These are phyloP conservation scores for Vulpes lagopus DNA, from an alignment of 2,113 vertebrate genomes.

Conservation along the genomic window DNA sequence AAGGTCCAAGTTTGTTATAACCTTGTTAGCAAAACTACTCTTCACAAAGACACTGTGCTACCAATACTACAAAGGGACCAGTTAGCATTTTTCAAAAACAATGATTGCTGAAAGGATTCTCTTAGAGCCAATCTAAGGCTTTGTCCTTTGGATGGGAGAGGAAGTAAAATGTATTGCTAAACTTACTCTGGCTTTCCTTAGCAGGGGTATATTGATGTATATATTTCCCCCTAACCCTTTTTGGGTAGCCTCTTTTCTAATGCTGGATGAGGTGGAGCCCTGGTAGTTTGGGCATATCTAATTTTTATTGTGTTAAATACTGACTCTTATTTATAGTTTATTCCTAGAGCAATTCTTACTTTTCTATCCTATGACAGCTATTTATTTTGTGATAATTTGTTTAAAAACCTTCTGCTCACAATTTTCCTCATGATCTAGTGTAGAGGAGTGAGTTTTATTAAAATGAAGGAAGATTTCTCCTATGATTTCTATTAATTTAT, in stretches of 20 bases:
- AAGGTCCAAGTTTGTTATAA: conserved; percentile 51
- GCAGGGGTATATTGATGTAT: neutral
- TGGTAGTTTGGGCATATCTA: neutral
- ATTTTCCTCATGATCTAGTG: neutral
- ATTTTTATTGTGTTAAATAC: neutral
- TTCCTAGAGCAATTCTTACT: neutral
- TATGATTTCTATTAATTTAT: conserved; percentile 8
- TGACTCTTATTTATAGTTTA: neutral
- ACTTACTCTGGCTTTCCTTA: neutral
- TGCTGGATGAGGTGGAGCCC: neutral
- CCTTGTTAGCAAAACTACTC: conserved; percentile 20
- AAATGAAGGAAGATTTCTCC: neutral
- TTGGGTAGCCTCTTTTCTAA: neutral
- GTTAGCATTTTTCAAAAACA: neutral
- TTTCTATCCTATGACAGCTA: neutral
- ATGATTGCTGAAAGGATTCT: neutral
- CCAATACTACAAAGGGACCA: neutral
- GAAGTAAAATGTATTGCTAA: neutral
- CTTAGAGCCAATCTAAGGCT: neutral
- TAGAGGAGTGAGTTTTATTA: neutral
- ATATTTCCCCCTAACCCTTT: neutral
- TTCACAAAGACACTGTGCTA: conserved; percentile 62
- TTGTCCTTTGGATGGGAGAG: neutral
- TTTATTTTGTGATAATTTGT: conserved; percentile 48
- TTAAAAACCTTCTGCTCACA: neutral